Percentiles rank a stretch among this genome's conserved stretches.
These are phyloP conservation scores for Brachionus rotundiformis DNA, from an alignment of 1,140 invertebrate species.

Conservation along the genomic window DNA sequence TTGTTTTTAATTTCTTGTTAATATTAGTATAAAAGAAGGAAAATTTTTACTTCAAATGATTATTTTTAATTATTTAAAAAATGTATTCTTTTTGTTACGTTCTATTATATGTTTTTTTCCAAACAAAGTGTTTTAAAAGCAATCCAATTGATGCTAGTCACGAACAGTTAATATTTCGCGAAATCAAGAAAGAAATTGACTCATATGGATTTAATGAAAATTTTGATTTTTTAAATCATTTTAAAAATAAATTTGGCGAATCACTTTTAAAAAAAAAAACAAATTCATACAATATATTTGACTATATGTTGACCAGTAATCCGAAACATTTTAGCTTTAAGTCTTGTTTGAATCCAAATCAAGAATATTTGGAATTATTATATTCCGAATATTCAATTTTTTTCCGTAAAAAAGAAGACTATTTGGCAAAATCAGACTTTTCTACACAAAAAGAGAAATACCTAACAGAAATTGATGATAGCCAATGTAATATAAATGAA, in stretches of 20 bases:
- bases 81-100: background rate
- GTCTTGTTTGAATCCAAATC: background rate
- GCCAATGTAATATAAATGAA: slow-evolving; percentile 43
- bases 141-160: slow-evolving; percentile 1
- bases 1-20: background rate
- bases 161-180: background rate
- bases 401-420: slow-evolving; percentile 22
- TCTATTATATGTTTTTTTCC: background rate
- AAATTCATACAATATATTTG: background rate
- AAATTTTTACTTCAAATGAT: background rate
- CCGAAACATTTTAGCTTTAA: background rate
- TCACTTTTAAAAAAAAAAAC: background rate
- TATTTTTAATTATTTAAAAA: background rate
- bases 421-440: background rate
- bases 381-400: slow-evolving; percentile 7
- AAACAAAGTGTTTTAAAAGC: background rate
- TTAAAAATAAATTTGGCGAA: slow-evolving; percentile 1
- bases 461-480: background rate
- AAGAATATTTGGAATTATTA: background rate
- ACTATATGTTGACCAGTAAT: background rate
- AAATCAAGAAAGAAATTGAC: slow-evolving; percentile 1
- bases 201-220: background rate
- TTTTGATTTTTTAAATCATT: slow-evolving; percentile 16
- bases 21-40: background rate
- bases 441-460: background rate